Evolutionary conservation across 2,797 vertebrate genomes (phyloP).

Genomic region (Nannoperca australis): DNA sequence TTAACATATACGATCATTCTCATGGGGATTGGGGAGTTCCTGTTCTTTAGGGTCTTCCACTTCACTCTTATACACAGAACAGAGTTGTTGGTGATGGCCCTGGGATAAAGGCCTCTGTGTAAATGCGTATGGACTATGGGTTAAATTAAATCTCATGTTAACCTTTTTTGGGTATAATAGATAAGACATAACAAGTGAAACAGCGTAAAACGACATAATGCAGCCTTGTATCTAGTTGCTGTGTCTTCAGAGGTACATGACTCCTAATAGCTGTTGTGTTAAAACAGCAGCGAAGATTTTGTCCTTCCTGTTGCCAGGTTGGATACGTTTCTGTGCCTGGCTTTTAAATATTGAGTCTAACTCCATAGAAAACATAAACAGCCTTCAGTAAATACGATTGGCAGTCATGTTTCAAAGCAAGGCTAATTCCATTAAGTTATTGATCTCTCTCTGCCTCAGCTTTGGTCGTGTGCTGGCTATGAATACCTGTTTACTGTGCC

Average conservation of each 20-base stretch:
- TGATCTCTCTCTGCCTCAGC: constrained; percentile 81
- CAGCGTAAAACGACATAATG: constrained; percentile 24
- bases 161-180: background rate
- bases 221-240: constrained; percentile 51
- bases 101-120: background rate
- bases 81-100: constrained; percentile 10
- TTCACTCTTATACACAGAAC: background rate
- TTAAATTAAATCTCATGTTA: constrained; percentile 16
- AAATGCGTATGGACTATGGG: constrained; percentile 1
- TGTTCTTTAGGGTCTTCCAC: background rate
- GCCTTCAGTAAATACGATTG: constrained; percentile 87
- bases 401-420: constrained; percentile 86
- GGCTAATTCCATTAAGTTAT: constrained; percentile 89
- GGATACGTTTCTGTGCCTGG: constrained; percentile 46
- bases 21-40: background rate
- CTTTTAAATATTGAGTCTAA: constrained; percentile 82
- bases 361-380: constrained; percentile 78
- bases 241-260: constrained; percentile 53
- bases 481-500: constrained; percentile 77
- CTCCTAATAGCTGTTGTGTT: constrained; percentile 62
- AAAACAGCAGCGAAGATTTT: constrained; percentile 65
- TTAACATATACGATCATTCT: background rate
- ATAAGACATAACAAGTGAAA: constrained; percentile 23
- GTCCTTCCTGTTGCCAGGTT: constrained; percentile 41
- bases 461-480: constrained; percentile 66